Evolutionary conservation across 2,113 vertebrate genomes (phyloP), one percentile per base, ranked within the genome.

Genomic region (Erythrolamprus reginae): DNA sequence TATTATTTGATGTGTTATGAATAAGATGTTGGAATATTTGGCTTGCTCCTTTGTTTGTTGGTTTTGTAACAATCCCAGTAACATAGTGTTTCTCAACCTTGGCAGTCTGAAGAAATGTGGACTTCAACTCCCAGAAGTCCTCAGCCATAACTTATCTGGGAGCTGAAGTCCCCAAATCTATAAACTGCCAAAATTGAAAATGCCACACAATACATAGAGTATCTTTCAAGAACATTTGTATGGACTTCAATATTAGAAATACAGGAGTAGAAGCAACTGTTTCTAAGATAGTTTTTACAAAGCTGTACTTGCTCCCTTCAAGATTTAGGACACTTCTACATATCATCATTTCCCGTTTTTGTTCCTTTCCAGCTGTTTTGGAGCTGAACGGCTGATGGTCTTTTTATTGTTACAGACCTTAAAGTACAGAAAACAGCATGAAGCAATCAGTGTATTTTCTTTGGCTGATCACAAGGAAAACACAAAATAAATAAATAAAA

Each of bases 241-340:
- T 95, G 95, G 97, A 95, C 48, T 91, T 93, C 90, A 88, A 95
- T 24, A 93, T 96, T 93, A 96, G 55, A 88, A 90, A 94, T 90
- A 89, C 94, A 95, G 95, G 95, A 97, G 95, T 97, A 98, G 3
- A 95, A 98, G 51, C 96, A 98, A 83, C 96, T 24, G 90, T 96
- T 77, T 95, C 93, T 92, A 97, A 98, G 95, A 96, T 77, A 97
- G 82, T 94, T 96, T 33, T 97, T 84, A 98, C 96, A 89, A 94
- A 97, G 89, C 96, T 95, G 3, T 97, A 95, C 91, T 96, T 97
- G 5, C n/a, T 65, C 28, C 51, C 90, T 93, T 92, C 83, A 3
- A 1, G 3, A 28, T 70, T 91, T 45, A 84, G 42, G 56, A 23
- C 3, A n/a, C 55, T 33, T 70, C 61, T 15, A 33, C 4, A 15